These are phyloP conservation scores for Brachirus orientalis DNA, from an alignment of 2,113 vertebrate species.

Conservation along the genomic window DNA sequence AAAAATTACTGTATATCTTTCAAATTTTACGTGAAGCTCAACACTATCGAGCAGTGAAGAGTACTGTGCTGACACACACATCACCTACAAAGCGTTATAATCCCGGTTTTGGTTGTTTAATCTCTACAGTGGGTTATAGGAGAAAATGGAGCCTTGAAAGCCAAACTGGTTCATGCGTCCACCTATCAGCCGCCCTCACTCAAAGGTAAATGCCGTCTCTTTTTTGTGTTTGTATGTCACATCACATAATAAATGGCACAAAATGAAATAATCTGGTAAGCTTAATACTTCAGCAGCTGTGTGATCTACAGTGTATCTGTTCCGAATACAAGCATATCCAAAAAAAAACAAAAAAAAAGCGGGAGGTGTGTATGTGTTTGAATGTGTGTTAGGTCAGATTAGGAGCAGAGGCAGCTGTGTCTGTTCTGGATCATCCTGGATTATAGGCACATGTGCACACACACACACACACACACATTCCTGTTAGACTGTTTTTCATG, in stretches of 20 bases:
- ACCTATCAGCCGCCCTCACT: slow-evolving; percentile 93
- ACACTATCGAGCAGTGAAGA: not conserved
- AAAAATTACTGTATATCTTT: too few relatives aligned
- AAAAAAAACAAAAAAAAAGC: slow-evolving; percentile 48
- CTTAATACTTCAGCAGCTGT: slow-evolving; percentile 38
- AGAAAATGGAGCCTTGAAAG: slow-evolving; percentile 88
- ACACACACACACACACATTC: slow-evolving; percentile 3
- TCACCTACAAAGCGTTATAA: not conserved
- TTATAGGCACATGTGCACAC: slow-evolving; percentile 57
- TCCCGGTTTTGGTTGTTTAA: slow-evolving; percentile 4
- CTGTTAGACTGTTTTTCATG: too few relatives aligned
- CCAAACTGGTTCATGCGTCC: slow-evolving; percentile 85
- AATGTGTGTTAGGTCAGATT: slow-evolving; percentile 65
- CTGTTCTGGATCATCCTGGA: slow-evolving; percentile 78
- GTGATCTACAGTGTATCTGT: slow-evolving; percentile 45
- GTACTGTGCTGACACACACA: not conserved
- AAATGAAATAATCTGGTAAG: slow-evolving; percentile 21
- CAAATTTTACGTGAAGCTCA: too few relatives aligned
- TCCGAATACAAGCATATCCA: slow-evolving; percentile 28
- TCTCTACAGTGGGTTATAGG: slow-evolving; percentile 83
- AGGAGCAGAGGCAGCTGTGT: slow-evolving; percentile 76
- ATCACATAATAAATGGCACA: slow-evolving; percentile 18
- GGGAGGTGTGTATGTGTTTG: slow-evolving; percentile 20
- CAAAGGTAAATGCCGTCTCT: slow-evolving; percentile 83
- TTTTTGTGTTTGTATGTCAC: not conserved